Conservation (phyloP, 2,113 vertebrate species). For the Pollimyrus isidori region DNA sequence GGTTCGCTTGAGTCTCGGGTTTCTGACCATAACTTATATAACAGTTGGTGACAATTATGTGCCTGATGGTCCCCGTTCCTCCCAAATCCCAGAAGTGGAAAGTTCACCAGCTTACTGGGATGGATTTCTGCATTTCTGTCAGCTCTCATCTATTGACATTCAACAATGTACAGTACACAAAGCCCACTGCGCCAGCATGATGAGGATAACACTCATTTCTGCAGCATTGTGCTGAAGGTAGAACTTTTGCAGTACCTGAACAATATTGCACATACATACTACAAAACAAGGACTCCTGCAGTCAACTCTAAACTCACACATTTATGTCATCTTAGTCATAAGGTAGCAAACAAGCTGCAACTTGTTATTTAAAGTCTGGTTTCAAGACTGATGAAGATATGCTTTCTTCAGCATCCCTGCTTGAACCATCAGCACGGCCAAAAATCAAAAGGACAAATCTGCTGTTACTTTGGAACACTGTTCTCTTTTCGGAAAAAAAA, state of each 20-base stretch:
- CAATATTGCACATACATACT: not conserved
- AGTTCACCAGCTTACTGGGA: not conserved
- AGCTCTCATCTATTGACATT: not conserved
- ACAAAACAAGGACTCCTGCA: not conserved
- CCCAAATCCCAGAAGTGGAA: not conserved
- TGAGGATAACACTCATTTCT: not conserved
- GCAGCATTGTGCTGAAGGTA: not conserved
- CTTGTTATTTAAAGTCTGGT: not conserved
- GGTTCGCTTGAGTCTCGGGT: not conserved
- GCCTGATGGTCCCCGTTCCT: not conserved
- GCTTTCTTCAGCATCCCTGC: not conserved
- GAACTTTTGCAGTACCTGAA: not conserved
- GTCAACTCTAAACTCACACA: not conserved
- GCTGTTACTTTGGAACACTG: not conserved
- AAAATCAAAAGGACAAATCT: not conserved
- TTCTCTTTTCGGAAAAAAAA: not conserved
- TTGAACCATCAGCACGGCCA: not conserved
- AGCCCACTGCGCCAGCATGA: not conserved
- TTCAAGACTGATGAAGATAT: not conserved
- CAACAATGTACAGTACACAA: not conserved
- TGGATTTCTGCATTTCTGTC: not conserved
- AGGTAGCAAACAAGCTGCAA: not conserved
- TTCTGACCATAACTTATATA: not conserved
- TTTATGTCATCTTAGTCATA: not conserved
- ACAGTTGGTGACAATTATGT: not conserved